Base-by-base conservation (phyloP, 2,113 vertebrate species). In the Arizona elegans region DNA sequence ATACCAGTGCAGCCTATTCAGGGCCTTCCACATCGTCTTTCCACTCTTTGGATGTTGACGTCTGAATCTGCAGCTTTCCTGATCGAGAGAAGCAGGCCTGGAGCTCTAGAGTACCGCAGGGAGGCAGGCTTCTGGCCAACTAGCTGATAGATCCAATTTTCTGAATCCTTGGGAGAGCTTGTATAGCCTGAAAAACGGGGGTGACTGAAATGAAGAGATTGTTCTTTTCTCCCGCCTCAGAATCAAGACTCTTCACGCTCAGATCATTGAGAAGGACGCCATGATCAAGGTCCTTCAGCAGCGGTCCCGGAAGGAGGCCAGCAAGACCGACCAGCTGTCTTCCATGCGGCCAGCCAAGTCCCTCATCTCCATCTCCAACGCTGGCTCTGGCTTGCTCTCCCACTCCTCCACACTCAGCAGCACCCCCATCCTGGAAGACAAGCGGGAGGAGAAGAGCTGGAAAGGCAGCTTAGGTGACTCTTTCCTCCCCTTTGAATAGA, bases 251-350 rank as follows among this genome's bases (percentile, higher is more conserved):
- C 98, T 99, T 8, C 99, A 99, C 0, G 99, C 99, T 15, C 99
- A 99, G 97, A 99, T 99, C 96, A 99, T 99, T 55, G 99, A 99
- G 96, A 99, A 99, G 95, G 99, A 99, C 0, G 99, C 99, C 95
- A 99, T 99, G 99, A 99, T 99, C 95, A 99, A 99, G 96, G 99
- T 99, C 5, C 98, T 99, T 70, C 99, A 99, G 96, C 99, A 99
- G 96, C 99, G 99, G 29, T 99, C 99, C 7, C 98, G 98, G 81
- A 99, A 99, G 94, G 99, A 99, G 53, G 98, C 98, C 0, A 97
- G 97, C 95, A 99, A 99, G 97, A 97, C 98, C 0, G 99, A 99
- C 9, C 97, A 98, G 53, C 98, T 98, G 0, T 98, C 99, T 53
- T 98, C 98, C 58, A 99, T 99, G 99, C 97, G 99, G 26, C 99